phyloP scores from a whole-genome alignment of 2,888 invertebrate species.

The Hirudinaria manillensis region DNA sequence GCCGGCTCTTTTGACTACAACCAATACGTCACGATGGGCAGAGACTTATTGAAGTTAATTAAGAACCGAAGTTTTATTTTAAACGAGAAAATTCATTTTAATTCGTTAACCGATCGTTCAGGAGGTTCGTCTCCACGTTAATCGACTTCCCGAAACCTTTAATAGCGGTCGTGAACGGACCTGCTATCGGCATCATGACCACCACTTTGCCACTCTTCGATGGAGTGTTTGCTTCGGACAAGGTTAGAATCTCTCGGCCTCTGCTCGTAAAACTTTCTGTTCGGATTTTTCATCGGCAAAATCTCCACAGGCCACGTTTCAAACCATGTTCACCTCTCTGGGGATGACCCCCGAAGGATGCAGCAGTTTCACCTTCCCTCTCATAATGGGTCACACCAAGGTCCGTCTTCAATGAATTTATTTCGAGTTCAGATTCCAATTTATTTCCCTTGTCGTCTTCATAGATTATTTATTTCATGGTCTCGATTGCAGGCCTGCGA shows the following conservation, averaged over 20 bases:
- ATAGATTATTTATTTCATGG: too few species aligned
- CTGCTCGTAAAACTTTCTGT: background rate
- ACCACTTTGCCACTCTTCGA: slow-evolving; percentile 81
- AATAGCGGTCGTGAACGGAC: slow-evolving; percentile 83
- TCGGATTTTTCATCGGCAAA: background rate
- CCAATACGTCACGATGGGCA: slow-evolving; percentile 35
- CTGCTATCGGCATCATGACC: slow-evolving; percentile 81
- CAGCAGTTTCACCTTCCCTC: slow-evolving; percentile 77
- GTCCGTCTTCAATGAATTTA: slow-evolving; percentile 50
- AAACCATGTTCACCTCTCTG: slow-evolving; percentile 77
- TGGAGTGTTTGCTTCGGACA: slow-evolving; percentile 74
- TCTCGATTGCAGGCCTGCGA: slow-evolving; percentile 48
- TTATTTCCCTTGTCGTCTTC: too few species aligned
- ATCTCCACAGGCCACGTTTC: slow-evolving; percentile 70
- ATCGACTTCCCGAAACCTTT: slow-evolving; percentile 82
- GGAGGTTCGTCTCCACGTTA: slow-evolving; percentile 68
- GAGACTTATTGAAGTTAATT: slow-evolving; percentile 34
- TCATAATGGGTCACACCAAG: slow-evolving; percentile 73
- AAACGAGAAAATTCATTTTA: background rate
- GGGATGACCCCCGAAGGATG: slow-evolving; percentile 85
- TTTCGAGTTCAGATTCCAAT: too few species aligned
- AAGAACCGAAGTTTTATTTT: background rate
- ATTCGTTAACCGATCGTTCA: slow-evolving; percentile 43
- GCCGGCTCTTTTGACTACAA: slow-evolving; percentile 34
- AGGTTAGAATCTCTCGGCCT: slow-evolving; percentile 57